phyloP scores from a whole-genome alignment of 2,113 vertebrate genomes.

The Oryzias javanicus region DNA sequence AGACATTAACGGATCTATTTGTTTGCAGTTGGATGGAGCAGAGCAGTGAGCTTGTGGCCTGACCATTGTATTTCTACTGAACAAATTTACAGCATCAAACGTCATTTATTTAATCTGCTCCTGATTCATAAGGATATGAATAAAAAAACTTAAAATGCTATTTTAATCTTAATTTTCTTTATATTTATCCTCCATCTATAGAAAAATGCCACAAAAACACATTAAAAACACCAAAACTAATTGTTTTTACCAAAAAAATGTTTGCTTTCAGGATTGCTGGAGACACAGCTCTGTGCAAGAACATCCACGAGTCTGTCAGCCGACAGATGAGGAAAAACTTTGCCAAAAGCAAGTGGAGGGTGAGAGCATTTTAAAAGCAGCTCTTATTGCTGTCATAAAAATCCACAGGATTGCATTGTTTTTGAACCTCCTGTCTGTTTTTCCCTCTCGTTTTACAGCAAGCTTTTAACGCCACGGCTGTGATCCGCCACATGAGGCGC shows the following conservation, averaged over 20 bases:
- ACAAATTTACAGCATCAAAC: no score
- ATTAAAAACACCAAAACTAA: neutral
- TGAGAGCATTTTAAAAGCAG: constrained; percentile 65
- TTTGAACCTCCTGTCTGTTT: neutral
- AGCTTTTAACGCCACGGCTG: constrained; percentile 96
- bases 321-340: constrained; percentile 99
- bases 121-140: no score
- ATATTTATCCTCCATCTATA: no score
- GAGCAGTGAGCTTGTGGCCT: no score
- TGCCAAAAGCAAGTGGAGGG: constrained; percentile 99
- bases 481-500: constrained; percentile 94
- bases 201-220: no score
- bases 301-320: constrained; percentile 97
- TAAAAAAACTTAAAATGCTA: no score
- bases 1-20: no score
- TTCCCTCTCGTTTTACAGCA: constrained; percentile 77
- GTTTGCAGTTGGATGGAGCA: no score
- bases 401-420: neutral
- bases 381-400: neutral
- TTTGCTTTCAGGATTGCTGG: constrained; percentile 88
- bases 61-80: no score
- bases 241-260: neutral
- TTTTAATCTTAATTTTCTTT: no score
- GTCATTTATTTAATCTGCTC: no score
- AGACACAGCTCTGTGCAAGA: constrained; percentile 94